Percentiles rank a stretch among this genome's conserved stretches.
These are phyloP conservation scores for Coelopa frigida DNA, from an alignment of 1,140 invertebrate species.

Conservation along the genomic window DNA sequence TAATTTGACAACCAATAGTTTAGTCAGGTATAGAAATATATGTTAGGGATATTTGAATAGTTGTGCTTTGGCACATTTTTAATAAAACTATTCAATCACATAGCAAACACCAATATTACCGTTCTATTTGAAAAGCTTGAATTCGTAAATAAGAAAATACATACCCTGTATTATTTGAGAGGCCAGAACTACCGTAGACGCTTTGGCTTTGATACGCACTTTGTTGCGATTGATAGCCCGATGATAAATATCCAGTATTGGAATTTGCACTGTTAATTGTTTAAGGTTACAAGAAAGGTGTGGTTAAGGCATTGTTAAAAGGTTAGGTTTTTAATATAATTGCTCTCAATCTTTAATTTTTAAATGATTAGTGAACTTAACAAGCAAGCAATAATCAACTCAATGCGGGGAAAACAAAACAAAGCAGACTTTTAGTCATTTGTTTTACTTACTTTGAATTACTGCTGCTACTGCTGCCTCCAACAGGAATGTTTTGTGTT, in stretches of 20 bases:
- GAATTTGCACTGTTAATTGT: constrained; percentile 42
- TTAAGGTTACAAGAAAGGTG: too few relatives aligned
- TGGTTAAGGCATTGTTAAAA: too few relatives aligned
- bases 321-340: too few relatives aligned
- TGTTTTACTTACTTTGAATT: constrained; percentile 31
- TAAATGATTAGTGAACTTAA: too few relatives aligned
- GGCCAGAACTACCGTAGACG: constrained; percentile 44
- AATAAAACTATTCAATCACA: too few relatives aligned
- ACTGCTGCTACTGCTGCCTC: constrained; percentile 34
- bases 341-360: too few relatives aligned
- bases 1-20: too few relatives aligned
- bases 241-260: constrained; percentile 42
- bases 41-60: too few relatives aligned
- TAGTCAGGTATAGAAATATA: too few relatives aligned
- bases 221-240: constrained; percentile 41
- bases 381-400: background rate
- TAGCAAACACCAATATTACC: too few relatives aligned
- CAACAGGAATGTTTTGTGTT: constrained; percentile 43
- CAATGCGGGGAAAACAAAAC: background rate
- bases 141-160: constrained; percentile 14
- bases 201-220: constrained; percentile 45
- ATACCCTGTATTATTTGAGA: constrained; percentile 43
- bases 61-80: too few relatives aligned
- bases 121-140: background rate
- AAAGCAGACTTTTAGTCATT: background rate